Base-by-base conservation (phyloP, 2,888 invertebrate species). In the Acanthosepion pharaonis region DNA sequence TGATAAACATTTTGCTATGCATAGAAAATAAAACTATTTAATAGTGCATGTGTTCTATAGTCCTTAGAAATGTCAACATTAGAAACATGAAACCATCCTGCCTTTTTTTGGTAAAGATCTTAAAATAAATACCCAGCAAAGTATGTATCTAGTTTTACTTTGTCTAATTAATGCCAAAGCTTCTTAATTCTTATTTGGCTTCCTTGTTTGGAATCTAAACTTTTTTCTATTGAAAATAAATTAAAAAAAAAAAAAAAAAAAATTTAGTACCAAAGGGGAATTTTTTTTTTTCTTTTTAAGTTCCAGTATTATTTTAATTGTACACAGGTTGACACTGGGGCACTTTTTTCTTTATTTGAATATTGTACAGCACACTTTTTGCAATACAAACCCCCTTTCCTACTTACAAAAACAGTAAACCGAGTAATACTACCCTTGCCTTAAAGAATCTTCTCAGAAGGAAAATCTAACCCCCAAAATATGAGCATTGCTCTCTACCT, bases 251-350 rank as follows among this genome's bases (percentile, higher is more conserved):
- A 23, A 8, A 78, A 78, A 0, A 33, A 33, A n/a, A 9, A 8
- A 2, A 64, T 64, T 25, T 25, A 25, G 28, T 64, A 25, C 28
- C 0, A 64, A 64, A 23, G 8, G 25, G 8, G 28, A 42, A 2
- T 42, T 25, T 64, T 23, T 23, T 64, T 64, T 64, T 64, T 6
- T 78, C 15, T 5, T 78, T 59, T 59, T 78, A 78, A 78, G 78
- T 78, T n/a, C 78, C 78, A n/a, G 8, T 11, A n/a, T 23, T 2
- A n/a, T 33, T n/a, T 78, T 23, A 78, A 78, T 78, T 78, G 78
- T 78, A 78, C n/a, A 78, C 78, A 78, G 78, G n/a, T 78, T n/a
- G 78, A 78, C 78, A 78, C n/a, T n/a, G n/a, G 78, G 78, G 15
- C n/a, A n/a, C n/a, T 78, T 78, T 42, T 42, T 42, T 42, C 64